These are phyloP conservation scores for Jordanella pulchra DNA, from an alignment of 2,797 vertebrate species.

Conservation along the genomic window DNA sequence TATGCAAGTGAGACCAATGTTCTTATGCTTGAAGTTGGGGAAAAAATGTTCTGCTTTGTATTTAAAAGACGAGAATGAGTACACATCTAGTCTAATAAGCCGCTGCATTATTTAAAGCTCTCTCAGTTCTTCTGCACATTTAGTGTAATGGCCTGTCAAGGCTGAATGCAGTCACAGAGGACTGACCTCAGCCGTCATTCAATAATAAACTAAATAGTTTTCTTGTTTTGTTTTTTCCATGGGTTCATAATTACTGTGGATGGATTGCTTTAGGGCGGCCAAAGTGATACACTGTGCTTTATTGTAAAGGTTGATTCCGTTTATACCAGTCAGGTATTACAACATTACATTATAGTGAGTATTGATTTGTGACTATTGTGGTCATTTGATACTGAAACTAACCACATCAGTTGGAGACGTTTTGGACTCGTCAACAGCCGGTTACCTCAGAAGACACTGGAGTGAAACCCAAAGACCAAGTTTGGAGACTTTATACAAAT, in stretches of 20 bases:
- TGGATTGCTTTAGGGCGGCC: conserved; percentile 26
- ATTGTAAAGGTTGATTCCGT: conserved; percentile 9
- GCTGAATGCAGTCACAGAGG: conserved; percentile 61
- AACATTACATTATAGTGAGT: conserved; percentile 16
- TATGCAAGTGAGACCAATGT: conserved; percentile 25
- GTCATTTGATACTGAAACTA: conserved; percentile 6
- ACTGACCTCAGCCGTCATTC: conserved; percentile 61
- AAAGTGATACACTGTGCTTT: conserved; percentile 30
- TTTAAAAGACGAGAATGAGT: conserved; percentile 55
- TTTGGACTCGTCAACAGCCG: not conserved
- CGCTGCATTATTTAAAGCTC: conserved; percentile 76
- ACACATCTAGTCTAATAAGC: conserved; percentile 74
- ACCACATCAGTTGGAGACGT: conserved; percentile 4
- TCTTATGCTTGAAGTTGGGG: conserved; percentile 27
- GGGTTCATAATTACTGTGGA: conserved; percentile 46
- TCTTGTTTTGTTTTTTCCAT: conserved; percentile 40
- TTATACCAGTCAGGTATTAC: conserved; percentile 28
- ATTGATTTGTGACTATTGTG: conserved; percentile 13
- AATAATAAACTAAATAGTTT: conserved; percentile 56
- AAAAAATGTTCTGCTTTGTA: conserved; percentile 31
- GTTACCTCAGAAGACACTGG: conserved; percentile 5
- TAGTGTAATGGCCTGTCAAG: conserved; percentile 74
- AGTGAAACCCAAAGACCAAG: not conserved
- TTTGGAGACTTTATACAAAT: not conserved
- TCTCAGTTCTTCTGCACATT: conserved; percentile 68